Base-by-base conservation (phyloP, 2,888 invertebrate genomes). In the Anorthoa munda region DNA sequence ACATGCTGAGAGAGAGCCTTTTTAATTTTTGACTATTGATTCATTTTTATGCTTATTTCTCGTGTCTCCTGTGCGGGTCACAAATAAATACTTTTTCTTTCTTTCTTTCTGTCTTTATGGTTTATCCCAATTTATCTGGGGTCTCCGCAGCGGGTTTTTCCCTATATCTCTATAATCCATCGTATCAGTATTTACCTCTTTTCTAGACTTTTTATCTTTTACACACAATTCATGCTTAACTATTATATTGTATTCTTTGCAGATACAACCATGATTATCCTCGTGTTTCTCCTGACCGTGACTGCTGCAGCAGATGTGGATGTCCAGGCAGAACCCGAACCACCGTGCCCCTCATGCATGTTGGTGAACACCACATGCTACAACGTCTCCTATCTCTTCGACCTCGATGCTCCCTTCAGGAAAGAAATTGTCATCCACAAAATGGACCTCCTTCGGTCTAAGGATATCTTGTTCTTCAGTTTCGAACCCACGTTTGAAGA, bases 401-500 rank as follows among this genome's bases (percentile, higher is more conserved):
- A 94, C 50, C 86, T 96, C 2, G 70, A 91, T 26, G 95, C 93
- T 0, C 92, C 94, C 0, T 96, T 95, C 83, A 88, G 95, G 61
- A 90, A 90, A 55, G 76, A 83, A 2, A 75, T 95, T 17, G 93
- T 95, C 58, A 94, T 96, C 66, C 89, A 89, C 71, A 92, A 94
- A 86, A 87, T 95, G 75, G 94, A 88, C 0, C 75, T 95, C 2
- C 88, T 94, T 0, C 86, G 92, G 66, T 87, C 91, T 0, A 89
- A 87, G 2, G 94, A 95, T 77, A 88, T 83, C 0, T 86, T 96
- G 0, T 95, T 87, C 87, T 96, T 90, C 87, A 93, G 92, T 48
- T 96, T 94, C 75, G 95, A 95, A 83, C 95, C 96, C 0, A 72
- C 74, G 2, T 91, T 96, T 5, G 86, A 89, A 51, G 95, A 95